phyloP scores from a whole-genome alignment of 1,140 invertebrate genomes.

The Leguminivora glycinivorella region DNA sequence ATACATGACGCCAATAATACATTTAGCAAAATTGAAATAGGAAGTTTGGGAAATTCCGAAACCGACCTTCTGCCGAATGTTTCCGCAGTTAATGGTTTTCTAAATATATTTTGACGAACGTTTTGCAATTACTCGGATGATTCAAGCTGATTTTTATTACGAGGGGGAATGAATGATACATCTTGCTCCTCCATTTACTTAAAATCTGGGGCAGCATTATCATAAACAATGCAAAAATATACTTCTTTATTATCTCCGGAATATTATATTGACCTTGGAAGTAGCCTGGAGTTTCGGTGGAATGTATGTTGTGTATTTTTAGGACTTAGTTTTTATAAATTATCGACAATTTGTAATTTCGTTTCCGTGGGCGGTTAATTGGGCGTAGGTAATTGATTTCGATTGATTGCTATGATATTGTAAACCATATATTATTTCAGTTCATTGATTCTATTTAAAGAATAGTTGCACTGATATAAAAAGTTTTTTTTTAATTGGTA shows the following conservation, averaged over 20 bases:
- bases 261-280: constrained; percentile 6
- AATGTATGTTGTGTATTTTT: constrained; percentile 4
- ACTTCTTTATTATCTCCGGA: constrained; percentile 17
- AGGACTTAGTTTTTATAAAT: background rate
- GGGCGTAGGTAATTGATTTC: background rate
- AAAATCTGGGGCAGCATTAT: constrained; percentile 26
- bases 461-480: too few relatives aligned
- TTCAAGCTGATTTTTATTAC: constrained; percentile 24
- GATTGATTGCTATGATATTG: background rate
- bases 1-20: background rate
- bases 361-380: background rate
- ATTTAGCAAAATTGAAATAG: background rate
- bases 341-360: background rate
- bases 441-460: too few relatives aligned
- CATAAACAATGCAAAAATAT: constrained; percentile 21
- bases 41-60: background rate
- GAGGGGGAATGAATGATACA: constrained; percentile 9
- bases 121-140: constrained; percentile 11
- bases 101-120: constrained; percentile 23
- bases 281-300: constrained; percentile 5
- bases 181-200: constrained; percentile 14
- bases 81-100: constrained; percentile 4
- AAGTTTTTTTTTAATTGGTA: too few relatives aligned
- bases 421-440: too few relatives aligned
- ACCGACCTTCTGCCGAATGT: background rate